These are phyloP conservation scores for Australoheros facetus DNA, from an alignment of 2,797 vertebrate genomes.

Conservation along the genomic window DNA sequence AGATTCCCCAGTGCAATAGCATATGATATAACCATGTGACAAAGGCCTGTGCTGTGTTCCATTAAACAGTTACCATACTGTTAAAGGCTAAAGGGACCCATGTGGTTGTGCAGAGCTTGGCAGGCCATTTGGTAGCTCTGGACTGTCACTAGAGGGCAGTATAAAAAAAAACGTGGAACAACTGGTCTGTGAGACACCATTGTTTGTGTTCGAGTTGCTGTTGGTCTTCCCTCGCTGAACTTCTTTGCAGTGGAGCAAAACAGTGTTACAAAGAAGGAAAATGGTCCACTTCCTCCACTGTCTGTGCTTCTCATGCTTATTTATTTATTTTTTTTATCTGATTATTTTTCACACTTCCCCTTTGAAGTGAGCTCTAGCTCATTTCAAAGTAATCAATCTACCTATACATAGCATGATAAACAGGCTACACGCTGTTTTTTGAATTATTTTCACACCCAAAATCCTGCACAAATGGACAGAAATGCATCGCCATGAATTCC, in stretches of 20 bases:
- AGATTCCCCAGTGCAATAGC: not conserved
- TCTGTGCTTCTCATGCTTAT: not conserved
- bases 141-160: not conserved
- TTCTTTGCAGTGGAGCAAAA: not conserved
- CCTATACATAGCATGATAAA: not conserved
- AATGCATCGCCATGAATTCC: not conserved
- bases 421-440: not conserved
- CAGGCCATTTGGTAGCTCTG: not conserved
- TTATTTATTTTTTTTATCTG: not conserved
- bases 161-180: not conserved
- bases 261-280: not conserved
- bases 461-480: not conserved
- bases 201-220: not conserved
- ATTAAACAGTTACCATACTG: not conserved
- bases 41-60: not conserved
- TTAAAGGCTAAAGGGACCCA: not conserved
- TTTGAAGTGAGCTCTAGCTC: not conserved
- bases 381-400: no score
- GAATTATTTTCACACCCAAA: not conserved
- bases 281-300: not conserved
- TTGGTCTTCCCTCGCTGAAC: not conserved
- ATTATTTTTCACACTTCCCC: not conserved
- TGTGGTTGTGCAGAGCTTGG: rapidly evolving
- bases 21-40: not conserved
- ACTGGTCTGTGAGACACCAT: not conserved